These are phyloP conservation scores for Alethe castanea DNA, from an alignment of 2,113 vertebrate species.

Conservation along the genomic window DNA sequence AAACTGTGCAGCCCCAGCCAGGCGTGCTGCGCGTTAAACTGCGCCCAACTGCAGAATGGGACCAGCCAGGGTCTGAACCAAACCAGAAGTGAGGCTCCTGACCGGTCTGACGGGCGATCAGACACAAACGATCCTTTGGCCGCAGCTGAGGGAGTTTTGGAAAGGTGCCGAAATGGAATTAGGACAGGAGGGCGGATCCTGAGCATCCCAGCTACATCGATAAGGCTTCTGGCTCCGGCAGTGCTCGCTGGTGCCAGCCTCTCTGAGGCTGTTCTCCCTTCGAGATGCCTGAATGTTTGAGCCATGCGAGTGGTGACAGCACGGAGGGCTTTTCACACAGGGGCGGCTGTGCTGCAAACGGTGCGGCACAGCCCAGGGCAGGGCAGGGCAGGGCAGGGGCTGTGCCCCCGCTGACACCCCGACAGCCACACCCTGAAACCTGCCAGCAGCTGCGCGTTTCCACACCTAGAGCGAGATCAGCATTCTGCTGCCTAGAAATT, in stretches of 20 bases:
- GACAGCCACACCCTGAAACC: not conserved
- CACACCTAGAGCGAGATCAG: not conserved
- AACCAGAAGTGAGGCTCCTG: not conserved
- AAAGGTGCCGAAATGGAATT: not conserved
- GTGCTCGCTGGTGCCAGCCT: not conserved
- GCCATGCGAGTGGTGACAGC: not conserved
- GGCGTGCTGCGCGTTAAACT: not conserved
- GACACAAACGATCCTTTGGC: not conserved
- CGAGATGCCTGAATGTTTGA: rapidly evolving
- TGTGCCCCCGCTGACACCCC: not conserved
- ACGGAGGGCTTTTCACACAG: not conserved
- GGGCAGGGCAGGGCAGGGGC: not conserved
- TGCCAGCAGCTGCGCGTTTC: not conserved
- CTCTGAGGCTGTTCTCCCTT: not conserved
- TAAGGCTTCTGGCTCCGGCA: not conserved
- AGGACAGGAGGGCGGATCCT: not conserved
- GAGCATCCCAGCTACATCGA: not conserved
- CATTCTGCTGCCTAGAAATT: not conserved
- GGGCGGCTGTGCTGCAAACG: rapidly evolving
- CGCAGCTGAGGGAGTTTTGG: not conserved
- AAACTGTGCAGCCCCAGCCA: rapidly evolving
- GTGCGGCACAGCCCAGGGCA: not conserved
- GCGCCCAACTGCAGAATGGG: not conserved
- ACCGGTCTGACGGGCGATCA: not conserved
- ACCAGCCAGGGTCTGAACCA: rapidly evolving